phyloP scores from a whole-genome alignment of 2,888 invertebrate species.

The Agrenia bidenticulata region DNA sequence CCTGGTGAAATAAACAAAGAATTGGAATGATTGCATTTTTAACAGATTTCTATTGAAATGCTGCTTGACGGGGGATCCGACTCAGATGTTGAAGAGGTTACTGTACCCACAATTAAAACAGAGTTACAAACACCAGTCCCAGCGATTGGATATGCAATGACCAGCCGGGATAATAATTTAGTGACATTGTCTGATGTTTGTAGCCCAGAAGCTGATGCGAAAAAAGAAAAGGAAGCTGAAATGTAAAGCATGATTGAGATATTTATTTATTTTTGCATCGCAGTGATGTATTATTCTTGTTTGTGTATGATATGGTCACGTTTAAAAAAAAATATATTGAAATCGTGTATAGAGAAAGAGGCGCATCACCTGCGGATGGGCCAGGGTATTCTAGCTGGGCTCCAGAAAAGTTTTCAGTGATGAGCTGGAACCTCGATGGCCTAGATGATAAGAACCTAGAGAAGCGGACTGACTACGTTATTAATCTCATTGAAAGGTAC shows the following conservation, averaged over 20 bases:
- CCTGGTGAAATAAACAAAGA: neutral
- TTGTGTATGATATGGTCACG: neutral
- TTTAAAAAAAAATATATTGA: slow-evolving; percentile 6
- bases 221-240: slow-evolving; percentile 41
- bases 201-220: slow-evolving; percentile 28
- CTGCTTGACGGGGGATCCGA: slow-evolving; percentile 31
- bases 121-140: neutral
- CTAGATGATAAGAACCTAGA: slow-evolving; percentile 59
- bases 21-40: neutral
- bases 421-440: slow-evolving; percentile 66
- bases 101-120: neutral
- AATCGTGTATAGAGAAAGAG: neutral
- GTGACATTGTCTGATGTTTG: neutral
- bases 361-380: neutral
- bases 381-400: slow-evolving; percentile 48
- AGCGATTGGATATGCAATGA: neutral
- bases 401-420: slow-evolving; percentile 57
- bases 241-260: slow-evolving; percentile 12
- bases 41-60: slow-evolving; percentile 40
- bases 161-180: neutral
- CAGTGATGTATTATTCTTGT: neutral
- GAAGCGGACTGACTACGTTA: slow-evolving; percentile 60
- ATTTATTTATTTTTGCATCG: neutral
- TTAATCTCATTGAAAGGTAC: slow-evolving; percentile 59
- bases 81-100: slow-evolving; percentile 15